phyloP scores from a whole-genome alignment of 2,888 invertebrate genomes.

The Punctoribates punctum region DNA sequence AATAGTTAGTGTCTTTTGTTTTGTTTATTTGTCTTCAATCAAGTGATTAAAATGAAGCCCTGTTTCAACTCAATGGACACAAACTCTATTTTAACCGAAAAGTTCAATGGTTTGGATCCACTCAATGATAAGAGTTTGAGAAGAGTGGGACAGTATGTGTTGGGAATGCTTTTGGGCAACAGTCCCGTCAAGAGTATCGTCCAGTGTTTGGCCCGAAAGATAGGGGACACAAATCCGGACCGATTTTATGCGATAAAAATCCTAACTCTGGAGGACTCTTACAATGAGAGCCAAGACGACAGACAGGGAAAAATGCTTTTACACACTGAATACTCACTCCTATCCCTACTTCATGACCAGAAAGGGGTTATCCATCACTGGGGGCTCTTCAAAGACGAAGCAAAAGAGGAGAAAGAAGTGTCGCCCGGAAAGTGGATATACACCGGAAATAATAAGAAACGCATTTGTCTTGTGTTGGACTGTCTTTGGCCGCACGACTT shows the following conservation, averaged over 20 bases:
- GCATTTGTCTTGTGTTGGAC: constrained; percentile 69
- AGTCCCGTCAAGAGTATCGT: constrained; percentile 73
- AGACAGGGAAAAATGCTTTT: constrained; percentile 72
- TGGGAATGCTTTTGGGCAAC: constrained; percentile 59
- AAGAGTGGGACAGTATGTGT: constrained; percentile 18
- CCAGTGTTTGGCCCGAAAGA: constrained; percentile 68
- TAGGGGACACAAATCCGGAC: constrained; percentile 60
- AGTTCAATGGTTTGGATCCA: not conserved
- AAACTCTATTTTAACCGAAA: not conserved
- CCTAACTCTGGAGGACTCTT: constrained; percentile 55
- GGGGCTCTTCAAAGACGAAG: constrained; percentile 70
- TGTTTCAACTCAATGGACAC: not conserved
- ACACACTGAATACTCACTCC: constrained; percentile 70
- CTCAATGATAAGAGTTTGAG: not conserved
- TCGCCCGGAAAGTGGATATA: constrained; percentile 55
- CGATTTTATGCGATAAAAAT: constrained; percentile 66
- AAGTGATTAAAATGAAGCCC: not conserved
- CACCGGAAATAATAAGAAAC: constrained; percentile 53
- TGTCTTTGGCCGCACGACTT: constrained; percentile 69
- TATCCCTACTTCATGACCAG: constrained; percentile 66
- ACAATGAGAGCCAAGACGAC: constrained; percentile 68
- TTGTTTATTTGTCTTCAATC: too few relatives aligned
- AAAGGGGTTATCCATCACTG: constrained; percentile 72
- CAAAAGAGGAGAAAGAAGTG: constrained; percentile 63
- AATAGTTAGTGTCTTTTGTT: too few relatives aligned